Conservation (phyloP, 2,888 invertebrate genomes). For the Andrena haemorrhoa region DNA sequence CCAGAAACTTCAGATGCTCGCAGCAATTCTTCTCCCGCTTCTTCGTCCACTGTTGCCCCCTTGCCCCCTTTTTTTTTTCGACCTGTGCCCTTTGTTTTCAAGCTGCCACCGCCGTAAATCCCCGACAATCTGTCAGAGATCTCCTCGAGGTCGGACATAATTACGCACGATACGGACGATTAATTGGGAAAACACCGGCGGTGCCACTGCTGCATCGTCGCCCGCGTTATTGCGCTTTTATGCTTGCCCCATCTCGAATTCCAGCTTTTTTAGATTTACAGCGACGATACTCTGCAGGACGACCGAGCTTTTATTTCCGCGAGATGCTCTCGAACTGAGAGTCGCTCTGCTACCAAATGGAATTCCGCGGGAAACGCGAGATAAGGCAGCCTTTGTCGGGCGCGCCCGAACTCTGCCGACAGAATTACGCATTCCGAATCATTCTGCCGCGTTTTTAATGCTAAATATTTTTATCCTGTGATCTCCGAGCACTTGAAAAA, state of each 20-base stretch:
- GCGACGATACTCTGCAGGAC: conserved; percentile 12
- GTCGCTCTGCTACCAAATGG: conserved; percentile 38
- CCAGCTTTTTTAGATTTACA: conserved; percentile 37
- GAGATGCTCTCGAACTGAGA: background rate
- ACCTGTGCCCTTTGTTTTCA: background rate
- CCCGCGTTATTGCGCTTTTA: conserved; percentile 21
- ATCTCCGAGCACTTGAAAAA: background rate
- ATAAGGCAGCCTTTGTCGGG: conserved; percentile 5
- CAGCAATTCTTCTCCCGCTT: conserved; percentile 41
- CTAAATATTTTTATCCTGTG: background rate
- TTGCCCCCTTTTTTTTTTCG: background rate
- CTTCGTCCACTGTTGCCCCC: background rate
- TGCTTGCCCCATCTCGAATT: background rate
- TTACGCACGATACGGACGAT: conserved; percentile 48
- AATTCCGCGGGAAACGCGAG: conserved; percentile 13
- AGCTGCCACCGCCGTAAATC: conserved; percentile 17
- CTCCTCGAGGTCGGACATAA: conserved; percentile 33
- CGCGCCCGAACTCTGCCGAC: background rate
- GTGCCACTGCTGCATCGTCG: background rate
- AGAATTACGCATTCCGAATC: conserved; percentile 10
- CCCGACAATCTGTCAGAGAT: conserved; percentile 32
- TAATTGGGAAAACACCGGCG: conserved; percentile 26
- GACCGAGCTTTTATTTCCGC: conserved; percentile 28
- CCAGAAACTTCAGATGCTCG: conserved; percentile 54
- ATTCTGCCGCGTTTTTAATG: conserved; percentile 10